Percentiles rank a stretch among this genome's conserved stretches.
phyloP scores from a whole-genome alignment of 2,797 vertebrate species.

The Anolis apletophallus region DNA sequence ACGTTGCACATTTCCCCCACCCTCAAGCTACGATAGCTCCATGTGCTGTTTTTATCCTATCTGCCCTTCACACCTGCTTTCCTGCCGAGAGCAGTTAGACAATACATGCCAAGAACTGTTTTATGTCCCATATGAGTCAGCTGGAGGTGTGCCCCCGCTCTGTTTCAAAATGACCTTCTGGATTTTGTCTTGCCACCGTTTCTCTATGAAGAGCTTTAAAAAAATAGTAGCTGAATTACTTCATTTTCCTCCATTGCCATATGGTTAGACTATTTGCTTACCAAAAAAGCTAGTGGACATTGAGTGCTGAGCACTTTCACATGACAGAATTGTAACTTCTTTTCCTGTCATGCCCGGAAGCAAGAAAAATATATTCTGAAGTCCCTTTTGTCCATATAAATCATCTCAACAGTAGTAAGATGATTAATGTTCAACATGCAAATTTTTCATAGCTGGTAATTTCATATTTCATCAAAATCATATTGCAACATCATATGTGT shows the following conservation, averaged over 20 bases:
- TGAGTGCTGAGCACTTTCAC: constrained; percentile 14
- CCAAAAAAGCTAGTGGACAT: constrained; percentile 14
- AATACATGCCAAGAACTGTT: constrained; percentile 27
- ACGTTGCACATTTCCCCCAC: not conserved
- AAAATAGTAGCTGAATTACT: constrained; percentile 26
- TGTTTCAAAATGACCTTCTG: constrained; percentile 32
- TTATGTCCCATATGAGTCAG: constrained; percentile 3
- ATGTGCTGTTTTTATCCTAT: not conserved
- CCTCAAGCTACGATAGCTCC: not conserved
- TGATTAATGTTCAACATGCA: too few relatives aligned
- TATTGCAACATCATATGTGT: not conserved
- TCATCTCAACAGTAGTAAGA: not conserved
- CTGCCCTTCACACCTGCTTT: not conserved
- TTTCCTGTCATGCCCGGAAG: too few relatives aligned
- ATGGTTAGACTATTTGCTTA: not conserved
- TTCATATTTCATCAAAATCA: not conserved
- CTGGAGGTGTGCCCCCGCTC: not conserved
- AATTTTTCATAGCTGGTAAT: not conserved
- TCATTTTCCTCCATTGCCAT: constrained; percentile 27
- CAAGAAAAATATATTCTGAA: not conserved
- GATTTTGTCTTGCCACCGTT: not conserved
- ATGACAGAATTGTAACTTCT: not conserved
- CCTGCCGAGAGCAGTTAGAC: not conserved
- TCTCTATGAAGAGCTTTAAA: not conserved
- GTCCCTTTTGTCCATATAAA: constrained; percentile 7